Evolutionary conservation across 2,888 invertebrate genomes (phyloP).

Genomic region (Lepas anatifera): DNA sequence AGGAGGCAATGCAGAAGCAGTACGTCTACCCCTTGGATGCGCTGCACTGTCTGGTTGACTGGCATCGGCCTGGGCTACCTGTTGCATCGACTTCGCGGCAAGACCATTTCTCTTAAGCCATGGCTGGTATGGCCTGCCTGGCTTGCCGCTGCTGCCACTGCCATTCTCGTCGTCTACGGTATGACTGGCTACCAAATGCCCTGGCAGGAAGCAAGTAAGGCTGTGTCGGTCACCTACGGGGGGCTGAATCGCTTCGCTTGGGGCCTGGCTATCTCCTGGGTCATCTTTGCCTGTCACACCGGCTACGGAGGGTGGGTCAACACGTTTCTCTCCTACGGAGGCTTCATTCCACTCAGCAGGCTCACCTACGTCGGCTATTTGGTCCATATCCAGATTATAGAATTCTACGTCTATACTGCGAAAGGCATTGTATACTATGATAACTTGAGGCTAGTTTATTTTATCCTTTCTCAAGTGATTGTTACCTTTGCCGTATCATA

Average conservation of each 20-base stretch:
- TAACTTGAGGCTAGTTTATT: no score
- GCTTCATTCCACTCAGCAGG: slow-evolving; percentile 51
- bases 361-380: slow-evolving; percentile 55
- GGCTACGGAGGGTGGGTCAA: slow-evolving; percentile 50
- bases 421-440: no score
- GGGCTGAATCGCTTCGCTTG: slow-evolving; percentile 53
- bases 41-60: slow-evolving; percentile 15
- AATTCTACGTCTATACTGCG: no score
- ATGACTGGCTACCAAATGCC: slow-evolving; percentile 42
- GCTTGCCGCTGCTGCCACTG: slow-evolving; percentile 50
- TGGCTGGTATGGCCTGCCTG: slow-evolving; percentile 42
- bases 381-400: neutral
- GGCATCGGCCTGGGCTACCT: slow-evolving; percentile 16
- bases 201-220: slow-evolving; percentile 26
- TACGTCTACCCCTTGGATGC: slow-evolving; percentile 13
- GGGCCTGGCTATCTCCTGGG: slow-evolving; percentile 56
- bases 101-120: neutral
- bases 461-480: no score
- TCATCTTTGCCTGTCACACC: slow-evolving; percentile 57
- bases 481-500: no score
- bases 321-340: slow-evolving; percentile 44
- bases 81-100: neutral
- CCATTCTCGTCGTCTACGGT: slow-evolving; percentile 64
- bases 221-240: slow-evolving; percentile 52
- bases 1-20: neutral